A percentile compares a stretch with the other conserved stretches of the same genome.
phyloP scores from a whole-genome alignment of 2,113 vertebrate genomes.

The Lagopus muta region DNA sequence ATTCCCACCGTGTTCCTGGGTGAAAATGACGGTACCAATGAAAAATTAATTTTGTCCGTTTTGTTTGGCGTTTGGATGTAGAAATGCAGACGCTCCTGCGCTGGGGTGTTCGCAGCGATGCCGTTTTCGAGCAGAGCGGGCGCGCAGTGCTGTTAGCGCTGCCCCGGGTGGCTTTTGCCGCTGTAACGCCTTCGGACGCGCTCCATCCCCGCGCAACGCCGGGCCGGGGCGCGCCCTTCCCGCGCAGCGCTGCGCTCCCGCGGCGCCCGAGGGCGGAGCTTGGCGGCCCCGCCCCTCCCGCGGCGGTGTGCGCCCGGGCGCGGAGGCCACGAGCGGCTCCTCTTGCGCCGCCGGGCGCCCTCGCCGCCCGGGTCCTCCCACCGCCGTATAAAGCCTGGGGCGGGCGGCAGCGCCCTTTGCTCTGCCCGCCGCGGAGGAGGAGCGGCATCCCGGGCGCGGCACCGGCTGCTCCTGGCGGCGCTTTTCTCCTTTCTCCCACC shows the following conservation, averaged over 20 bases:
- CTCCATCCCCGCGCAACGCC: background rate
- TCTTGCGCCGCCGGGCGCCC: background rate
- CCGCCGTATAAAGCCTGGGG: background rate
- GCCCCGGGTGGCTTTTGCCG: fast-evolving
- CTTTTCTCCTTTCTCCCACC: too few relatives aligned
- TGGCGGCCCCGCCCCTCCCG: too few relatives aligned
- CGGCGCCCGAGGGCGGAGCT: too few relatives aligned
- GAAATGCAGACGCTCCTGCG: background rate
- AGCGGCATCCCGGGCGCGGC: background rate
- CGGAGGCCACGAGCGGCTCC: background rate
- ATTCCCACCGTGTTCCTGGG: background rate
- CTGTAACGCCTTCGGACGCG: background rate
- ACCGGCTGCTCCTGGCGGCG: too few relatives aligned
- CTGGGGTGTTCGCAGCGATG: fast-evolving
- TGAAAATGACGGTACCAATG: background rate
- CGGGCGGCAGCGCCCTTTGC: background rate
- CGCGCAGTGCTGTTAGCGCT: fast-evolving
- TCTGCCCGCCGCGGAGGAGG: background rate
- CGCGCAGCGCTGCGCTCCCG: background rate
- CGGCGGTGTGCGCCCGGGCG: background rate
- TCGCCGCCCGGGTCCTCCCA: too few relatives aligned
- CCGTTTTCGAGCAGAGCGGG: fast-evolving
- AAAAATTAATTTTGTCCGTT: too few relatives aligned
- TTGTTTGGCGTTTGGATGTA: too few relatives aligned
- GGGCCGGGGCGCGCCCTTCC: background rate